A percentile compares a stretch with the other conserved stretches of the same genome.
These are phyloP conservation scores for Castor canadensis DNA, from an alignment of 2,113 vertebrate species.

Conservation along the genomic window DNA sequence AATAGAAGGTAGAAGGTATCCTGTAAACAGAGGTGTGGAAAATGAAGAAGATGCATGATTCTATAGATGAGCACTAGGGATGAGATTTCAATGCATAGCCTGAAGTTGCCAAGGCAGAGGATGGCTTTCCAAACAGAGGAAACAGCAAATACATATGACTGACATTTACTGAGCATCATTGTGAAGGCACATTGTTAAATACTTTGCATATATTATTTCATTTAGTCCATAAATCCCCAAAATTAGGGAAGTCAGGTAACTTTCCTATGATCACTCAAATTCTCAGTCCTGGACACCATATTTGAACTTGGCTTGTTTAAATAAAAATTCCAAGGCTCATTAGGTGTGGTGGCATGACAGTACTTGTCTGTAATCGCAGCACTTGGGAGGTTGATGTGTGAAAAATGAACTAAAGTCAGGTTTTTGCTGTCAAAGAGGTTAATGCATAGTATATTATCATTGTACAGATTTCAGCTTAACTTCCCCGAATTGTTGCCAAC, in stretches of 20 bases:
- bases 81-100: not conserved
- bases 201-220: not conserved
- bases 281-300: conserved; percentile 14
- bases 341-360: not conserved
- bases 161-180: not conserved
- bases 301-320: not conserved
- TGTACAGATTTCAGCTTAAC: too few species aligned
- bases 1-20: not conserved
- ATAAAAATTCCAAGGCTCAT: not conserved
- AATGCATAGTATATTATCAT: too few species aligned
- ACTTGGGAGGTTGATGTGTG: not conserved
- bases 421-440: too few species aligned
- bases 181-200: not conserved
- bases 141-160: not conserved
- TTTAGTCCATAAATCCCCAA: not conserved
- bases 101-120: not conserved
- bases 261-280: not conserved
- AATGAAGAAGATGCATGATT: not conserved
- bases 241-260: conserved; percentile 34
- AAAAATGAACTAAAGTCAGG: too few species aligned
- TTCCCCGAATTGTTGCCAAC: too few species aligned
- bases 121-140: not conserved
- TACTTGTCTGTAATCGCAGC: not conserved
- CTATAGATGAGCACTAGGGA: not conserved
- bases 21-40: not conserved